These are phyloP conservation scores for Drosophila obscura DNA, from an alignment of 1,140 invertebrate species.

Conservation along the genomic window DNA sequence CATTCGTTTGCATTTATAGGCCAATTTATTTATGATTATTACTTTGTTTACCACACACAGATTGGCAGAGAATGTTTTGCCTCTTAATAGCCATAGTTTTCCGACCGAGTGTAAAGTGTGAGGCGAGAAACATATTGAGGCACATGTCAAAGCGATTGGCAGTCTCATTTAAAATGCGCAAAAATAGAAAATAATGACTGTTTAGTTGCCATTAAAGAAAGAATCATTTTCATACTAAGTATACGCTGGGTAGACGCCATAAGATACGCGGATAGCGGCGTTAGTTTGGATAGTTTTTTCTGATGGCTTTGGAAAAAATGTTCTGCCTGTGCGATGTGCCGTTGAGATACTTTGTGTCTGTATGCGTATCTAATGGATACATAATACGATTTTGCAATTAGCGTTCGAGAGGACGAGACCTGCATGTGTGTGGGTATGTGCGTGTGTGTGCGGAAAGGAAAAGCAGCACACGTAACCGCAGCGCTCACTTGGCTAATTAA, in stretches of 20 bases:
- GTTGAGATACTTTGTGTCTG: conserved; percentile 44
- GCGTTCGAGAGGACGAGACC: conserved; percentile 32
- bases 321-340: conserved; percentile 11
- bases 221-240: conserved; percentile 24
- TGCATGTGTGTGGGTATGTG: conserved; percentile 10
- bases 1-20: conserved; percentile 46
- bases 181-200: conserved; percentile 54
- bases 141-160: neutral
- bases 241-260: conserved; percentile 27
- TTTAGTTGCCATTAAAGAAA: conserved; percentile 23
- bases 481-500: conserved; percentile 75
- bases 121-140: conserved; percentile 19
- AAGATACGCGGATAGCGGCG: conserved; percentile 20
- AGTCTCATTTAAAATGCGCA: conserved; percentile 48
- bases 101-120: conserved; percentile 7
- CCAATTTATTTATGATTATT: conserved; percentile 65
- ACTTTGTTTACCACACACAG: conserved; percentile 56
- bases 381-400: conserved; percentile 83
- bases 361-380: conserved; percentile 80
- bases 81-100: conserved; percentile 8
- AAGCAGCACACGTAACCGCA: conserved; percentile 69
- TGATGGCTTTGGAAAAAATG: neutral
- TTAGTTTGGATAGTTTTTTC: conserved; percentile 41
- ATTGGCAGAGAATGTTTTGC: conserved; percentile 34
- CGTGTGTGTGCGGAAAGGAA: conserved; percentile 8